Evolutionary conservation across 2,797 vertebrate species (phyloP), one percentile per base, ranked within the genome.

Genomic region (Diceros bicornis): DNA sequence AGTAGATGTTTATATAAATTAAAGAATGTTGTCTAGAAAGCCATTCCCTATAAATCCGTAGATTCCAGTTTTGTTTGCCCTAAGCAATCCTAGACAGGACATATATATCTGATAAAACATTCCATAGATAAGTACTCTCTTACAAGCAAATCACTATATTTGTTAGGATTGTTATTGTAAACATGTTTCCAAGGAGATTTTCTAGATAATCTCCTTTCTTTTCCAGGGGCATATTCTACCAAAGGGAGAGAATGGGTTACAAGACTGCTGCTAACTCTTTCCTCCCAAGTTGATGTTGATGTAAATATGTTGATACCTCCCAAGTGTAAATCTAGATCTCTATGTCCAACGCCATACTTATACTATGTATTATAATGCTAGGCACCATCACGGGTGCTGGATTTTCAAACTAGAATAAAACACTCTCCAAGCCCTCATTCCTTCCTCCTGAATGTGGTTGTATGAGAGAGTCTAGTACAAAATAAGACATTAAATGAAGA

Each of bases 311-410:
- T 21, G 34, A 21, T 89, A 66, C 12, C 4, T 66, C 47, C 27
- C 27, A 25, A 29, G 21, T 17, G 23, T 50, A 50, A 91, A 72
- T 34, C 32, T 16, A 25, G 41, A 27, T n/a, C 27, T 72, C 41
- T 82, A 29, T 62, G n/a, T 1, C 32, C 29, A 21, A 0, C 23
- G 16, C 57, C 11, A 10, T 50, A 59, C 17, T 47, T 61, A 82
- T 6, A n/a, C n/a, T 2, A 0, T 44, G 2, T 72, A 4, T 0
- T 34, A 29, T 5, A 50, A 16, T 62, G 41, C 32, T 34, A 50
- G 66, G 23, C 16, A 37, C 78, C 61, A 5, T 72, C 23, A 32
- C 21, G 50, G 66, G 23, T 69, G 50, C 66, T 61, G 41, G 32
- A 34, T 34, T 37, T 59, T 61, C 66, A 61, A 61, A 61, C 41